Percentiles rank a stretch among this genome's conserved stretches.
Evolutionary conservation across 2,888 invertebrate genomes (phyloP).

Genomic region (Noctua janthe): DNA sequence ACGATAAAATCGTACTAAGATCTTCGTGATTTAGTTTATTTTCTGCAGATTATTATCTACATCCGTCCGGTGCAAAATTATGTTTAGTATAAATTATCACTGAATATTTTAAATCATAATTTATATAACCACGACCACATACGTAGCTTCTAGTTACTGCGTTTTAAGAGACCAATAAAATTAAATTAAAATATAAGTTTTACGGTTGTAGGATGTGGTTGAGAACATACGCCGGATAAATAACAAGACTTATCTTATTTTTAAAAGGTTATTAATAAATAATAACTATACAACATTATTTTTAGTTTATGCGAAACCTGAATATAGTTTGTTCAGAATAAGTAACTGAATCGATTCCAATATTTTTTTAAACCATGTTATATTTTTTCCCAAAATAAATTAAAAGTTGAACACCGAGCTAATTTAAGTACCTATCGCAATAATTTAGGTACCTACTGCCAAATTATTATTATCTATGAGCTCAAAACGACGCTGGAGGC

Average conservation of each 20-base stretch:
- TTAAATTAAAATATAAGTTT: not conserved
- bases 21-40: slow-evolving; percentile 30
- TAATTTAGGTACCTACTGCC: too few species aligned
- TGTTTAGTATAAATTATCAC: slow-evolving; percentile 31
- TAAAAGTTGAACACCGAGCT: too few species aligned
- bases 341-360: too few species aligned
- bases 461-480: too few species aligned
- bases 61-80: slow-evolving; percentile 48
- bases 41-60: slow-evolving; percentile 37
- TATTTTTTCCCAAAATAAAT: too few species aligned
- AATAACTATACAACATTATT: too few species aligned
- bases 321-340: too few species aligned
- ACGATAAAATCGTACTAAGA: slow-evolving; percentile 37
- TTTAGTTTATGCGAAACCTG: too few species aligned
- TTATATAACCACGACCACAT: slow-evolving; percentile 23
- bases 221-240: not conserved
- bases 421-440: too few species aligned
- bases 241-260: not conserved
- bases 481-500: too few species aligned
- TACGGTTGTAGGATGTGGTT: slow-evolving; percentile 6
- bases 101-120: slow-evolving; percentile 40
- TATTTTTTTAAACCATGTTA: too few species aligned
- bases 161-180: slow-evolving; percentile 27
- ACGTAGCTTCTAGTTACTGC: not conserved
- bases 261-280: not conserved